Conservation (phyloP, 1,140 invertebrate genomes). For the Reticulitermes speratus region DNA sequence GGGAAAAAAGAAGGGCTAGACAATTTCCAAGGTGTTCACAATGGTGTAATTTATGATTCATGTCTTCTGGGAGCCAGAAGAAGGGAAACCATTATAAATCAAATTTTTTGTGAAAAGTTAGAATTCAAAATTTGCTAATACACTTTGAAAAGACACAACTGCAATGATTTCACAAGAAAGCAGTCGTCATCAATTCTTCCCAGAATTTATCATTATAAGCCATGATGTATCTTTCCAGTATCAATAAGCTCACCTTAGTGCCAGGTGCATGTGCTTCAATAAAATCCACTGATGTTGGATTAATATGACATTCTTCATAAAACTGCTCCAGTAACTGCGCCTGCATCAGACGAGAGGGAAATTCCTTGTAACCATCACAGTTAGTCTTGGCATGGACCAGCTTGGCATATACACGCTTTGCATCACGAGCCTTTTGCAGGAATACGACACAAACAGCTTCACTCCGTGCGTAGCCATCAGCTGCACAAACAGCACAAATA, state of each 20-base stretch:
- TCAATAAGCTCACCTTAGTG: slow-evolving; percentile 63
- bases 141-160: too few relatives aligned
- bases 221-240: too few relatives aligned
- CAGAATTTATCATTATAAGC: too few relatives aligned
- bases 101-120: too few relatives aligned
- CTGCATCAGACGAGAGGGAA: slow-evolving; percentile 83
- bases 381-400: slow-evolving; percentile 72
- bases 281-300: slow-evolving; percentile 78
- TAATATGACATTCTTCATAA: slow-evolving; percentile 80
- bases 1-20: too few relatives aligned
- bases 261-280: slow-evolving; percentile 98
- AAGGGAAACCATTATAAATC: too few relatives aligned
- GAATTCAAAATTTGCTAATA: too few relatives aligned
- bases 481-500: slow-evolving; percentile 39
- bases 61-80: too few relatives aligned
- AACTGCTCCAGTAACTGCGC: slow-evolving; percentile 76
- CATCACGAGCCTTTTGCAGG: slow-evolving; percentile 73
- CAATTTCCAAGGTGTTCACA: too few relatives aligned
- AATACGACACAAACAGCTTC: slow-evolving; percentile 82
- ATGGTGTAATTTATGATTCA: too few relatives aligned
- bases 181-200: too few relatives aligned
- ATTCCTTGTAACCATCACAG: slow-evolving; percentile 87
- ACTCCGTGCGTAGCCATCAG: slow-evolving; percentile 87
- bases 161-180: too few relatives aligned
- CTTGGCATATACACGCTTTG: slow-evolving; percentile 62